These are phyloP conservation scores for Malaclemys terrapin DNA, from an alignment of 2,113 vertebrate species.

Conservation along the genomic window DNA sequence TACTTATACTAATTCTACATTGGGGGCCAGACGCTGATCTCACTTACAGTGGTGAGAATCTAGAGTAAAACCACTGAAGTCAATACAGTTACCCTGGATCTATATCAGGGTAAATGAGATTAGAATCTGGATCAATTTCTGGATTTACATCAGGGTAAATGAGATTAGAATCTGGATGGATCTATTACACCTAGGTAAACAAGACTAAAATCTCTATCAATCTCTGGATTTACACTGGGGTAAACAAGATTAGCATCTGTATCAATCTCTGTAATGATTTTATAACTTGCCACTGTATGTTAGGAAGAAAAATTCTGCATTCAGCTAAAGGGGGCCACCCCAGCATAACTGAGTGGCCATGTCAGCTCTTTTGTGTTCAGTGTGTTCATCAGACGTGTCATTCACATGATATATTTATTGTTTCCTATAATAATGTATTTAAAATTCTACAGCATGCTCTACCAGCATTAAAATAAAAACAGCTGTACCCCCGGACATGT, in stretches of 20 bases:
- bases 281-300: conserved; percentile 38
- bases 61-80: rapidly evolving
- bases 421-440: not conserved
- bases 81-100: not conserved
- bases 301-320: rapidly evolving
- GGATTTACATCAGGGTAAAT: not conserved
- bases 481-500: not conserved
- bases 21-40: conserved; percentile 34
- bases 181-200: conserved; percentile 55
- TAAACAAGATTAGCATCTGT: conserved; percentile 63
- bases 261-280: conserved; percentile 17
- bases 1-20: not conserved
- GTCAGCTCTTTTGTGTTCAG: not conserved
- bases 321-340: not conserved
- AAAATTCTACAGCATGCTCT: conserved; percentile 10
- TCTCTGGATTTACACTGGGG: conserved; percentile 13
- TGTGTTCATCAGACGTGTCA: not conserved
- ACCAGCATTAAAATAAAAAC: conserved; percentile 18
- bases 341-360: not conserved
- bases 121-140: not conserved
- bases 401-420: not conserved
- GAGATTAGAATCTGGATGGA: conserved; percentile 39
- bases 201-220: conserved; percentile 72
- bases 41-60: rapidly evolving
- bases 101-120: not conserved